Base-by-base conservation (phyloP, 2,888 invertebrate species). In the Rhingia campestris region DNA sequence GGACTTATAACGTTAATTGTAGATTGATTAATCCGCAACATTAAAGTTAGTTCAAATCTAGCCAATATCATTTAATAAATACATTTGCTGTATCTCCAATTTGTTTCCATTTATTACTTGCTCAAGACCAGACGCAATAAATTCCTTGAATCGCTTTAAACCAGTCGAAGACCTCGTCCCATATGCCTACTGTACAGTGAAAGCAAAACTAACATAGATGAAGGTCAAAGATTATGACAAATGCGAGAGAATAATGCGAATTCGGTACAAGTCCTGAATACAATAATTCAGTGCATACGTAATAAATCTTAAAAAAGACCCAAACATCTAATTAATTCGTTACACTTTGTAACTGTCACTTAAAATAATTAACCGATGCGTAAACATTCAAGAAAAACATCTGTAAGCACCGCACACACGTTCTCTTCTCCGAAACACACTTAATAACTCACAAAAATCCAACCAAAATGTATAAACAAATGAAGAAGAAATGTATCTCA, bases 361-460 rank as follows among this genome's bases (percentile, higher is more conserved):
- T 79, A 82, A 82, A 82, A 73, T 82, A 82, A 82, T 82, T 79
- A 82, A 73, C 67, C 79, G 73, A 82, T 63, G 82, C 79, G 82
- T 82, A 69, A 73, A 79, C 79, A 82, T 63, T 79, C 73, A 22
- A 39, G 53, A 63, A 79, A 33, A 79, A 82, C 82, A 82, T 64
- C 73, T 82, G 79, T 79, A 79, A 49, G 72, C 32, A 45, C 75
- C 75, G 49, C 49, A 10, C 49, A 32, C 43, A 49, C 14, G 12
- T 33, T 49, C 54, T 35, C 63, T 54, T 54, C 63, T 32, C 37
- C 30, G 47, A 66, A 49, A 66, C 6, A 47, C 82, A 82, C 79
- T 82, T 79, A 79, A 82, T 82, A 79, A 79, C 73, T 69, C 73
- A 82, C 79, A 79, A 79, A 56, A 58, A 35, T 56, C 43, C 63